Conservation (phyloP, 2,888 invertebrate species). For the Netelia virgata region DNA sequence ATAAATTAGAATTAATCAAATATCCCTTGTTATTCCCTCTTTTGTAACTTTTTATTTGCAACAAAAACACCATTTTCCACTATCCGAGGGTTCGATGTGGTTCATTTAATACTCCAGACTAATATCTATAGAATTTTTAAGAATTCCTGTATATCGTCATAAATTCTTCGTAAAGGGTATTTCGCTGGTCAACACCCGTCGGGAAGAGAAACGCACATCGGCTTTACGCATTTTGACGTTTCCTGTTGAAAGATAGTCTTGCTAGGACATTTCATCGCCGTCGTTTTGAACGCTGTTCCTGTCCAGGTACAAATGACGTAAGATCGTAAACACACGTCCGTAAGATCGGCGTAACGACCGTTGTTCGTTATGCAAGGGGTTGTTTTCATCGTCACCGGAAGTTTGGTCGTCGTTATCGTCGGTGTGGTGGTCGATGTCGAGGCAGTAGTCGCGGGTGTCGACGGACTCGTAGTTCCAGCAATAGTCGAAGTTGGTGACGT, state of each 20-base stretch:
- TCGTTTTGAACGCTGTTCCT: conserved; percentile 12
- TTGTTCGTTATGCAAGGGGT: conserved; percentile 32
- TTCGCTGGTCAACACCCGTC: background rate
- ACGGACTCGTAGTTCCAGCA: background rate
- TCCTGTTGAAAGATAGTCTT: conserved; percentile 24
- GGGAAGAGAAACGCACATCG: conserved; percentile 9
- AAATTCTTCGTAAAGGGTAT: background rate
- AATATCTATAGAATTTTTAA: conserved; percentile 14
- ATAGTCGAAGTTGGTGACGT: background rate
- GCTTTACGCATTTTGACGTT: conserved; percentile 23
- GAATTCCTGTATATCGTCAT: conserved; percentile 1
- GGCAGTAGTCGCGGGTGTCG: background rate
- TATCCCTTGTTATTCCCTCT: background rate
- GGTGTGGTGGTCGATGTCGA: background rate
- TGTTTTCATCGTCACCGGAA: background rate
- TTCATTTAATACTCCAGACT: background rate
- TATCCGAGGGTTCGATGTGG: background rate
- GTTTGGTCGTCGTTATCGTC: background rate
- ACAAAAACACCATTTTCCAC: background rate
- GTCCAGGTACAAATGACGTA: conserved; percentile 54
- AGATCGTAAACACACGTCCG: conserved; percentile 36
- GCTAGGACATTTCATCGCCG: conserved; percentile 44
- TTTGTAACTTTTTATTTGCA: background rate
- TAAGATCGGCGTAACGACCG: conserved; percentile 49
- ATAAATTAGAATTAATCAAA: conserved; percentile 34